Base-by-base conservation (phyloP, 2,888 invertebrate species). In the Leptinotarsa tumamoca region DNA sequence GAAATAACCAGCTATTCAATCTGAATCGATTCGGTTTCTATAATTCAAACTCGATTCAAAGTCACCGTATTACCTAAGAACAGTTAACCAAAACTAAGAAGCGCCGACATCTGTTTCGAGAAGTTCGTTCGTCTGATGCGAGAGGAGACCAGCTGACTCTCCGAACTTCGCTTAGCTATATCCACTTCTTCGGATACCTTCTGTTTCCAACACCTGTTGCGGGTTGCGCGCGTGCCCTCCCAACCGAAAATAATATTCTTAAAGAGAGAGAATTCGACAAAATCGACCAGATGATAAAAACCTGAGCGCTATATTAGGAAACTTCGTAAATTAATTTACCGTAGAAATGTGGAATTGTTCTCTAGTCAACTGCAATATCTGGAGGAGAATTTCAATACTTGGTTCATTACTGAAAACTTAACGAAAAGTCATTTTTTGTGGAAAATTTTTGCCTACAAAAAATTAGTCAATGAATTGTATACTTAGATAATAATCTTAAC, bases 161-260 rank as follows among this genome's bases (percentile, higher is more conserved):
- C 23, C 63, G 43, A 63, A 63, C 43, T 63, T n/a, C 23, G 27
- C 15, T 21, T 54, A 18, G 54, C 54, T 54, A 54, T 21, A 58
- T 58, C 58, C 68, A 43, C 56, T 69, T 52, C 82, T 83, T 82
- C 85, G 84, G 82, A 83, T 83, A 85, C 87, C 87, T 86, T 87
- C 84, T 87, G 87, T 83, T 80, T 78, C 80, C 58, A 80, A 83
- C 87, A 87, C 86, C 87, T 87, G 86, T 87, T 87, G 84, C 85
- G 79, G 78, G 76, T 72, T 79, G 77, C 82, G 80, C 84, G 82
- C 85, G 85, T 83, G 85, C 84, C 84, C 79, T 61, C 17, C 81
- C 79, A 81, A 83, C 80, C 82, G 82, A 84, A 83, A 43, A 80
- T 80, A 79, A 66, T 23, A 54, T 72, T 54, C 63, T 63, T 4